phyloP scores from a whole-genome alignment of 1,140 invertebrate species.

The Luehdorfia chinensis region DNA sequence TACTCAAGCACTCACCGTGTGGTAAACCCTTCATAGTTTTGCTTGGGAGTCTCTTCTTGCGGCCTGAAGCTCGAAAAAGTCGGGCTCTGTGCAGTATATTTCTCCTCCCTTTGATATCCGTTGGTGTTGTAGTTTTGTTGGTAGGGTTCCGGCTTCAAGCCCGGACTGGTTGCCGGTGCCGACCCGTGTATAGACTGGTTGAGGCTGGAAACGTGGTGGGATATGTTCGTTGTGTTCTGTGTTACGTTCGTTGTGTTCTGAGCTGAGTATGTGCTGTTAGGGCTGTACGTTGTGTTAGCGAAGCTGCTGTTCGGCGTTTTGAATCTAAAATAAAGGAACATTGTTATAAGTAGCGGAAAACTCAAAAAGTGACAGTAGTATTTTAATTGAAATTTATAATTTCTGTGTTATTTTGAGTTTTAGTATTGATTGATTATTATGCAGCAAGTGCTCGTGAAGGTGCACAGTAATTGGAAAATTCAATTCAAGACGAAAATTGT shows the following conservation, averaged over 20 bases:
- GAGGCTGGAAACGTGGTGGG: slow-evolving; percentile 30
- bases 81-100: slow-evolving; percentile 55
- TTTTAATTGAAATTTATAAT: too few relatives aligned
- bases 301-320: slow-evolving; percentile 61
- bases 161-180: slow-evolving; percentile 15
- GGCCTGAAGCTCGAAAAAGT: slow-evolving; percentile 68
- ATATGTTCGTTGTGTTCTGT: slow-evolving; percentile 23
- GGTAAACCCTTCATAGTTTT: slow-evolving; percentile 80
- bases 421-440: too few relatives aligned
- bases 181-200: slow-evolving; percentile 28
- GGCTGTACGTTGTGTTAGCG: slow-evolving; percentile 66
- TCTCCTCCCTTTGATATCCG: slow-evolving; percentile 38
- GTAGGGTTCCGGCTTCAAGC: neutral
- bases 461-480: too few relatives aligned
- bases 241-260: slow-evolving; percentile 30
- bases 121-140: slow-evolving; percentile 21
- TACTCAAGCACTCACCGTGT: slow-evolving; percentile 76
- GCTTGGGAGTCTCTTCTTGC: slow-evolving; percentile 57
- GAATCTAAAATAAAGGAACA: slow-evolving; percentile 44
- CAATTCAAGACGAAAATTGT: too few relatives aligned
- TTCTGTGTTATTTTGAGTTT: too few relatives aligned
- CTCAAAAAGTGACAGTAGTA: too few relatives aligned
- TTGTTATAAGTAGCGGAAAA: too few relatives aligned
- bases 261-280: slow-evolving; percentile 58
- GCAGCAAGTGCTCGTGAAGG: too few relatives aligned